Evolutionary conservation across 2,797 vertebrate species (phyloP), one percentile per base, ranked within the genome.

Genomic region (Cuniculus paca): DNA sequence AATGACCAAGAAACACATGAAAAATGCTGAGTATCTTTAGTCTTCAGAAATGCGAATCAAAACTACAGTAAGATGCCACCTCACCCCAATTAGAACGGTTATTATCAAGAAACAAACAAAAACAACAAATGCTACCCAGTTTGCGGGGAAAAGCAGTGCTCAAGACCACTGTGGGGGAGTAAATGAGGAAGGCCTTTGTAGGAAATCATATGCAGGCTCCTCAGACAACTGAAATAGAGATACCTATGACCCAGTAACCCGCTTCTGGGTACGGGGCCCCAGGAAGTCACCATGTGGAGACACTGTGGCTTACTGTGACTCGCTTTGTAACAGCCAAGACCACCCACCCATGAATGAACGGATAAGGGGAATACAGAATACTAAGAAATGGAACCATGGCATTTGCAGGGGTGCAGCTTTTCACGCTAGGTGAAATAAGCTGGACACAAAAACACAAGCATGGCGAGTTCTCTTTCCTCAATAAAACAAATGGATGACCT

Each of bases 351-450:
- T 20, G 14, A 50, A 77, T 77, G 14, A 50, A 77, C 50, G 74
- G 28, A 31, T 50, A 31, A 50, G 31, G 28, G 13, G 16, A 77
- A 16, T 13, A 31, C 26, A 31, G 14, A 4, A 17, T 1, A 20
- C 7, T 31, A 20, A 4, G 34, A 48, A 20, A 0, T 4, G 16
- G 16, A 50, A n/a, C 34, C 2, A 3, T 1, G 45, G 9, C 48
- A 5, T 52, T 34, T 10, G 48, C 8, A n/a, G 48, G 45, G 26
- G 42, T 42, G 22, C 42, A 42, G 26, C 22, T 48, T 28, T 48
- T 7, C 14, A 9, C 3, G 7, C 8, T 7, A 75, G 48, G 42
- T 16, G 72, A 74, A 16, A 28, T 6, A 28, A 74, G 26, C 42
- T 28, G 42, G 42, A 12, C 24, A 28, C 72, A 28, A 6, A 48